Evolutionary conservation across 1,140 invertebrate genomes (phyloP).

Genomic region (Gryon sp.): DNA sequence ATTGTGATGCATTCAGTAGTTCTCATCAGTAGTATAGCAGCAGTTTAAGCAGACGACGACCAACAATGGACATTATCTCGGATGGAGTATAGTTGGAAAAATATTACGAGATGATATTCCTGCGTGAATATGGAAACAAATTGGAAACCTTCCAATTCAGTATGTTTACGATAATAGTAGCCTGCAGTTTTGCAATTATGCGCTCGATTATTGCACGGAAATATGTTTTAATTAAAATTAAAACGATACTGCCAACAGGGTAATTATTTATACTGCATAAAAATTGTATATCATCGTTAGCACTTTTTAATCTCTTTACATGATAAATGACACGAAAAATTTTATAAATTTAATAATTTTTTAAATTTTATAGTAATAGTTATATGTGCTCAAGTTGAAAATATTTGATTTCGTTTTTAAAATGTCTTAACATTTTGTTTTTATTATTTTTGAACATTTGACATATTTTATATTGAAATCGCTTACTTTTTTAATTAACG

Average conservation of each 20-base stretch:
- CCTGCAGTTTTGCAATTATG: conserved; percentile 12
- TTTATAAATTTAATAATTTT: no score
- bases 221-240: conserved; percentile 43
- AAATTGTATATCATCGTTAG: no score
- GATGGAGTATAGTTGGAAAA: conserved; percentile 32
- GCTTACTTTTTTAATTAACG: no score
- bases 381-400: no score
- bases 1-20: conserved; percentile 35
- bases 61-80: conserved; percentile 29
- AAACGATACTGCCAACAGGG: conserved; percentile 7
- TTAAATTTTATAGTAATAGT: no score
- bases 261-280: not conserved
- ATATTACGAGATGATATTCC: conserved; percentile 33
- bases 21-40: conserved; percentile 53
- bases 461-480: no score
- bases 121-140: conserved; percentile 4
- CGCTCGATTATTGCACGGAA: conserved; percentile 20
- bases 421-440: no score
- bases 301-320: no score
- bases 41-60: conserved; percentile 43
- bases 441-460: no score
- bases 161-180: conserved; percentile 36
- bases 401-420: no score
- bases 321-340: no score
- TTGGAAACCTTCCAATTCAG: conserved; percentile 50